Base-by-base conservation (phyloP, 2,797 vertebrate genomes). In the Sebastes steindachneri region DNA sequence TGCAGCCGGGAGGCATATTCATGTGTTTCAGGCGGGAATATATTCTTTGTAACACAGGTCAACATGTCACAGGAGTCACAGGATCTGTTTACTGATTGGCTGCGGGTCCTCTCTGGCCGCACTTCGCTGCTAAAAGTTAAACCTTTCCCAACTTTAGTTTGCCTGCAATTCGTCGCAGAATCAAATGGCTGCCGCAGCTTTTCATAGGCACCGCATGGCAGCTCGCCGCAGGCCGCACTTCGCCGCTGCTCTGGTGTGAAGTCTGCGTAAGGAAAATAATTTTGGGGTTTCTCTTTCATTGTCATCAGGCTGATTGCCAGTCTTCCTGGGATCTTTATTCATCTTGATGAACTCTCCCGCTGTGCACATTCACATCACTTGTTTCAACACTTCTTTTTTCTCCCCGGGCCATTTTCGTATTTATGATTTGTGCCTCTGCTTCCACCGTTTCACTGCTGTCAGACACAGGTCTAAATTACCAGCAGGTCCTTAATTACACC, bases 401-500 rank as follows among this genome's bases (percentile, higher is more conserved):
- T 23, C n/a, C 10, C 2, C 0, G 2, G 10, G 21, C 35, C 59
- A 45, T 59, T 58, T 55, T 55, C 0, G 1, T 9, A 7, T 54
- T 31, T 7, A 10, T 53, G 21, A 29, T 62, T 21, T 8, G 28
- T 65, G 41, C 33, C 25, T 72, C 29, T 57, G 62, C 3, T 19
- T 26, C 29, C 10, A 21, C 0, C 4, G 3, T 65, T 55, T 33
- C 57, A 33, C 62, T 11, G 28, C 69, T 21, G 58, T 54, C 57
- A 70, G 68, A 75, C 59, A 55, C 35, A 19, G 53, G 7, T 63
- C 26, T 84, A 70, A 70, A 87, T 90, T 88, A 77, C 76, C 58
- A 59, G 75, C 67, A 48, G 2, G 55, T 60, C 82, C 84, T 78
- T 78, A 83, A 87, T 91, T 69, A 86, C 15, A 59, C 62, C 69